Conservation (phyloP, 92 coral and sea anemone genomes). For the Hydrozoanthus gracilis region DNA sequence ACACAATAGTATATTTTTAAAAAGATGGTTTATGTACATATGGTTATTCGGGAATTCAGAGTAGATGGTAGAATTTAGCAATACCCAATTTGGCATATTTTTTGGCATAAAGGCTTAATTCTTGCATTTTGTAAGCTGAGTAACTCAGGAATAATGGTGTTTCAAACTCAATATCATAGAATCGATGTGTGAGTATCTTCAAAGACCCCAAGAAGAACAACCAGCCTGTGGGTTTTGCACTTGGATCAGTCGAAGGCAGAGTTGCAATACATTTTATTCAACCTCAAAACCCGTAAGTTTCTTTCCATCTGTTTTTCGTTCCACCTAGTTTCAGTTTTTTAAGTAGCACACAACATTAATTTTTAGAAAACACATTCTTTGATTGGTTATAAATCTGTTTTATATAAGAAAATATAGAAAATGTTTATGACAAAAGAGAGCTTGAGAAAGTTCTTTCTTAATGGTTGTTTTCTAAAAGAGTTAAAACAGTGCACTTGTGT, state of each 20-base stretch:
- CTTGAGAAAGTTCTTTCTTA: no score
- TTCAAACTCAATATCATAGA: constrained; percentile 52
- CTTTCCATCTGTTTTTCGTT: neutral
- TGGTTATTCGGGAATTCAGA: neutral
- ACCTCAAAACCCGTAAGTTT: constrained; percentile 93
- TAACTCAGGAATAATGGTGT: neutral
- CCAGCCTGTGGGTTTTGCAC: constrained; percentile 95
- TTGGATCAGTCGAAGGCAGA: constrained; percentile 98
- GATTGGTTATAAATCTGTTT: no score
- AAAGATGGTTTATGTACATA: no score
- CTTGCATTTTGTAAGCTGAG: neutral
- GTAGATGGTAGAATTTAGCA: neutral
- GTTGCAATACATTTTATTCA: constrained; percentile 95
- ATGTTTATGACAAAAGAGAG: no score
- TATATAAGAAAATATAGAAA: no score
- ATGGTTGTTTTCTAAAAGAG: no score
- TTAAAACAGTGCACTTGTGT: no score
- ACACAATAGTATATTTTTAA: no score
- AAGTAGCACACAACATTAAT: no score
- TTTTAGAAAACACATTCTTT: no score
- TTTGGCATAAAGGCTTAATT: no score
- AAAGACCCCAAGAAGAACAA: constrained; percentile 91
- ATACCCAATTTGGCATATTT: neutral
- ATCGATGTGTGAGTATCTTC: constrained; percentile 98
- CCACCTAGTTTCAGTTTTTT: neutral